Conservation (phyloP, 2,113 vertebrate species). For the Hippocampus comes region DNA sequence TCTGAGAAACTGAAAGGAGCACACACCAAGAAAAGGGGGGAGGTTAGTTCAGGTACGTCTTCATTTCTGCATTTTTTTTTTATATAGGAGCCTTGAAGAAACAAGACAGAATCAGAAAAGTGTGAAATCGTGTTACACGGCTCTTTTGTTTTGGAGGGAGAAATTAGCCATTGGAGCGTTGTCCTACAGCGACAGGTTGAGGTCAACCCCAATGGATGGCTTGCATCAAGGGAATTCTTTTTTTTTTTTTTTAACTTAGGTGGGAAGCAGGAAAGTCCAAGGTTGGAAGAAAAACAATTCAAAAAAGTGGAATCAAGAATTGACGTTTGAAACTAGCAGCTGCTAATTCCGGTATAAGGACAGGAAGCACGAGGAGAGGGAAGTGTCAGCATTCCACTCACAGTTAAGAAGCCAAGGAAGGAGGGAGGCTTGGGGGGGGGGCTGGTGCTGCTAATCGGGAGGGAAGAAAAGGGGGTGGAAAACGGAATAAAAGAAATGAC, state of each 20-base stretch:
- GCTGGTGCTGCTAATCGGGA: conserved; percentile 53
- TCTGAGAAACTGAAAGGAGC: conserved; percentile 65
- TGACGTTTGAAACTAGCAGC: conserved; percentile 57
- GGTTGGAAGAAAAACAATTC: conserved; percentile 19
- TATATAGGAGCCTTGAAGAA: conserved; percentile 46
- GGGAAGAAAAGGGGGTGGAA: conserved; percentile 50
- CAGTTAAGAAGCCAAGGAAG: conserved; percentile 66
- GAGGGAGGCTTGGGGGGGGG: conserved; percentile 28
- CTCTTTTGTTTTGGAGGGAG: conserved; percentile 45
- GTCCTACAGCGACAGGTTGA: conserved; percentile 53
- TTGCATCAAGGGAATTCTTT: conserved; percentile 58
- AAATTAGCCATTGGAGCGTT: conserved; percentile 53
- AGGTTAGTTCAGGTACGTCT: conserved; percentile 16
- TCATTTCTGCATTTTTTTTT: background rate
- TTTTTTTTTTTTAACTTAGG: conserved; percentile 27
- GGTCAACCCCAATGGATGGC: conserved; percentile 66
- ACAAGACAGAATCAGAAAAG: conserved; percentile 48
- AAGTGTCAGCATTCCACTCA: conserved; percentile 66
- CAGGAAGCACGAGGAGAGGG: conserved; percentile 51
- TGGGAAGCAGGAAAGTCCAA: conserved; percentile 51
- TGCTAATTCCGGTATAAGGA: conserved; percentile 66
- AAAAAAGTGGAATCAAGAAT: conserved; percentile 58
- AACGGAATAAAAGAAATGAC: conserved; percentile 60
- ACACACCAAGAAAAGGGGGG: conserved; percentile 17
- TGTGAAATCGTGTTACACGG: conserved; percentile 49